phyloP scores from a whole-genome alignment of 2,888 invertebrate genomes.

The Iselma pallidipennis region DNA sequence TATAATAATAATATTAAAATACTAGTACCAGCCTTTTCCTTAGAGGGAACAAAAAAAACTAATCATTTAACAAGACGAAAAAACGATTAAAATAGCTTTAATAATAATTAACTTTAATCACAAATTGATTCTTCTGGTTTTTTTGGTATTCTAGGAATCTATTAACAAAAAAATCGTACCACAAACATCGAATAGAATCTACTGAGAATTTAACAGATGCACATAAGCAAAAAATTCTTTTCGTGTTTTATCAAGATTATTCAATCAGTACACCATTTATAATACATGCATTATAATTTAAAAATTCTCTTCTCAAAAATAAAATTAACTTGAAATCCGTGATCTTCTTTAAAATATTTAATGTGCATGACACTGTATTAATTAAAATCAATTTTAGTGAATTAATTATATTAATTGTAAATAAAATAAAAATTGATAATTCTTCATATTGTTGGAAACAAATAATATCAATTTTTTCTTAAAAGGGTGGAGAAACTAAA shows the following conservation, averaged over 20 bases:
- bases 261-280: neutral
- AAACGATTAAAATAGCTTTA: too few species aligned
- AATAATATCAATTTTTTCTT: neutral
- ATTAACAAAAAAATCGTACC: neutral
- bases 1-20: too few species aligned
- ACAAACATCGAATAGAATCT: constrained; percentile 5
- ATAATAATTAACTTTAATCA: too few species aligned
- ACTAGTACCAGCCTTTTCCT: too few species aligned
- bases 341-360: too few species aligned
- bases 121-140: neutral
- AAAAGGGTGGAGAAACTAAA: too few species aligned
- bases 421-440: neutral
- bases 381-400: neutral
- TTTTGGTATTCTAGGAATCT: neutral
- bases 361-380: too few species aligned
- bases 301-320: neutral
- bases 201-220: neutral
- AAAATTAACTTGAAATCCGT: neutral
- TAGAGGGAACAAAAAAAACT: too few species aligned
- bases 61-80: too few species aligned
- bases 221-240: neutral
- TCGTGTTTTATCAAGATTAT: neutral
- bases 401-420: neutral
- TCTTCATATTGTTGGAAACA: neutral
- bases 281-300: neutral